Percentiles rank a stretch among this genome's conserved stretches.
Conservation (phyloP, 2,113 vertebrate species). For the Arvicanthis niloticus region DNA sequence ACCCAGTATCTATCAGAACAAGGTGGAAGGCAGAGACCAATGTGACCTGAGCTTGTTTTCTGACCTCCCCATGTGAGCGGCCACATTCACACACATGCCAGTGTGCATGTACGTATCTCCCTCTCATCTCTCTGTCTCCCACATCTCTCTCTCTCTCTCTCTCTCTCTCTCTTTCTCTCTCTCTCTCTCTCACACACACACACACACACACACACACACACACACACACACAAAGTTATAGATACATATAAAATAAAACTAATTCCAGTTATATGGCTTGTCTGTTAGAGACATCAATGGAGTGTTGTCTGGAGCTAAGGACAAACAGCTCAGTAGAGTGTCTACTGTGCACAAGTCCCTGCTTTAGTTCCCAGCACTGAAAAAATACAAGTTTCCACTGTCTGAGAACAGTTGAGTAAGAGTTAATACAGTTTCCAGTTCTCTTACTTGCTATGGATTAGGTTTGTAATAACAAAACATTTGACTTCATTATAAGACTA, state of each 20-base stretch:
- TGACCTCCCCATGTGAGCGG: not conserved
- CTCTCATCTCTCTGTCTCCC: too few relatives aligned
- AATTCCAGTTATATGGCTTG: not conserved
- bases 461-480: slow-evolving; percentile 1
- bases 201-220: not conserved
- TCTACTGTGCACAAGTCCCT: not conserved
- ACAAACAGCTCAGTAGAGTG: not conserved
- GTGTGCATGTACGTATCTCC: not conserved
- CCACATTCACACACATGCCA: not conserved
- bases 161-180: too few relatives aligned
- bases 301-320: not conserved
- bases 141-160: too few relatives aligned
- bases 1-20: not conserved
- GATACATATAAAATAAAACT: slow-evolving; percentile 20
- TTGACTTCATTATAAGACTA: not conserved
- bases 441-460: slow-evolving; percentile 41
- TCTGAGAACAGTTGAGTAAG: slow-evolving; percentile 25
- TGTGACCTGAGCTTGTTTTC: not conserved
- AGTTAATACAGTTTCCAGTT: slow-evolving; percentile 42
- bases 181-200: too few relatives aligned
- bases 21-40: not conserved
- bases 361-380: not conserved
- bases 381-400: not conserved
- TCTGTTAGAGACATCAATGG: not conserved
- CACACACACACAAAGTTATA: not conserved